phyloP scores from a whole-genome alignment of 2,113 vertebrate genomes.

The Ophthalmolycus amberensis region DNA sequence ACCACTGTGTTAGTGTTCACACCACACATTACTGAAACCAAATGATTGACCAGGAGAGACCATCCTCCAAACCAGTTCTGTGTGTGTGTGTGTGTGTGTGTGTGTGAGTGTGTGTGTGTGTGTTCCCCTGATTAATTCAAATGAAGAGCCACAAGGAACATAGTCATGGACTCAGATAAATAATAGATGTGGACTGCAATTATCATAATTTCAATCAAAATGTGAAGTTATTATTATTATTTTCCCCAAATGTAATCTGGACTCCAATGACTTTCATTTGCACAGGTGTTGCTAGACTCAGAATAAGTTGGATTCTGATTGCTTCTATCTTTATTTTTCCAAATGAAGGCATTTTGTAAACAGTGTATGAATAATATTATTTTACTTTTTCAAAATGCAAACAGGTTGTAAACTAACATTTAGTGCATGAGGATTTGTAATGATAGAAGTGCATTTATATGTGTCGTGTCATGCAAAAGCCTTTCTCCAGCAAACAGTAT shows the following conservation, averaged over 20 bases:
- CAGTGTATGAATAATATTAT: neutral
- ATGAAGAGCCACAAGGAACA: neutral
- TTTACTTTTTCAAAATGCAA: neutral
- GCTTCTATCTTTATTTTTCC: neutral
- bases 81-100: neutral
- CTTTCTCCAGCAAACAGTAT: neutral
- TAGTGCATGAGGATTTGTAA: neutral
- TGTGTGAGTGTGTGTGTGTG: neutral
- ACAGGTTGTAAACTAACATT: neutral
- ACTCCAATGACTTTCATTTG: neutral
- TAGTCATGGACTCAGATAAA: neutral
- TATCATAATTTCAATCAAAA: slow-evolving; percentile 16
- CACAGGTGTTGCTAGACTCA: neutral
- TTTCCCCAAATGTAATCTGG: neutral
- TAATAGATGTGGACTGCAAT: neutral
- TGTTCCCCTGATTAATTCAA: slow-evolving; percentile 2
- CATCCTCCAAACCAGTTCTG: neutral
- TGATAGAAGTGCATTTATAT: neutral
- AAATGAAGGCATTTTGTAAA: neutral
- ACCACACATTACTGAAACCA: neutral
- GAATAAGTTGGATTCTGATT: neutral
- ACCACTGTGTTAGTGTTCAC: neutral
- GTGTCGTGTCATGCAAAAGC: neutral
- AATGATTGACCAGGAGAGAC: neutral
- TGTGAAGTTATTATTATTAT: neutral